phyloP scores from a whole-genome alignment of 2,888 invertebrate genomes.

The Ichneumoninae sp. region DNA sequence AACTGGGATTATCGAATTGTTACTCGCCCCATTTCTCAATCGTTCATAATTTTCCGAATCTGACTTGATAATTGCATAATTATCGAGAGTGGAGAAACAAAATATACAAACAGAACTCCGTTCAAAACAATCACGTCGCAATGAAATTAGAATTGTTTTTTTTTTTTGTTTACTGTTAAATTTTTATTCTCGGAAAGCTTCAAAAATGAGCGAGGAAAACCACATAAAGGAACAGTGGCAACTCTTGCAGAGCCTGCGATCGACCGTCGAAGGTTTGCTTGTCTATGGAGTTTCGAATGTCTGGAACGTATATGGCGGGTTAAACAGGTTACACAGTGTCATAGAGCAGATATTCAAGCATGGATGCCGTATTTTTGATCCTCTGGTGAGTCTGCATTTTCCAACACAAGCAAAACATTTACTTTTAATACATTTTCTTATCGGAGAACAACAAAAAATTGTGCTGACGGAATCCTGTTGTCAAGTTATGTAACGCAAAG shows the following conservation, averaged over 20 bases:
- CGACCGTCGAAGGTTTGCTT: slow-evolving; percentile 86
- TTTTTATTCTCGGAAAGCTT: background rate
- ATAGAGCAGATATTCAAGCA: slow-evolving; percentile 87
- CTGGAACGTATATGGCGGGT: slow-evolving; percentile 87
- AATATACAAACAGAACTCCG: background rate
- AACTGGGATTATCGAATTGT: background rate
- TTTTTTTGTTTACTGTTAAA: too few species aligned
- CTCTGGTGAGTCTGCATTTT: slow-evolving; percentile 79
- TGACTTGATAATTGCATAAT: background rate
- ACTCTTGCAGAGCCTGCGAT: slow-evolving; percentile 85
- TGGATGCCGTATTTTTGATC: slow-evolving; percentile 85
- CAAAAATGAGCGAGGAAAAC: slow-evolving; percentile 74
- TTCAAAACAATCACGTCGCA: background rate
- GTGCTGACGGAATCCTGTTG: background rate
- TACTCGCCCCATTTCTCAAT: background rate
- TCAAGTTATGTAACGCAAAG: background rate
- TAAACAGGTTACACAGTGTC: slow-evolving; percentile 86
- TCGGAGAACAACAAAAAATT: background rate
- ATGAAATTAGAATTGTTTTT: too few species aligned
- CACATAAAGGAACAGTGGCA: slow-evolving; percentile 84
- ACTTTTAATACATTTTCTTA: background rate
- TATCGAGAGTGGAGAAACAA: background rate
- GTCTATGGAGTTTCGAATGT: slow-evolving; percentile 86
- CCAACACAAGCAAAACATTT: background rate
- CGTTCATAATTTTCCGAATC: background rate